Conservation (phyloP, 2,888 invertebrate species). For the Synergus itoensis region DNA sequence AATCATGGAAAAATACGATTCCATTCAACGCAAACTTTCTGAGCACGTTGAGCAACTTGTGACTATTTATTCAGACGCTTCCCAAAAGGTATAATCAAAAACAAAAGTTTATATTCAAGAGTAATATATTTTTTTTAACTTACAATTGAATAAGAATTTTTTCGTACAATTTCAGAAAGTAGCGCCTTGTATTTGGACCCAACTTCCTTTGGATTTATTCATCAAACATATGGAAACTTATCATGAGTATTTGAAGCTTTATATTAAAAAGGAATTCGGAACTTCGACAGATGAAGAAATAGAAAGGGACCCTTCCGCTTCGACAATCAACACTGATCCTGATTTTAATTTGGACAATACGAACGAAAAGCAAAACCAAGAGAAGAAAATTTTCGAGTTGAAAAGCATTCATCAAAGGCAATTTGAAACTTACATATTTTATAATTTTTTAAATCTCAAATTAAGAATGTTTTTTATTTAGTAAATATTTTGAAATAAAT, state of each 20-base stretch:
- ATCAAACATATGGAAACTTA: constrained; percentile 71
- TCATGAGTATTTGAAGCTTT: constrained; percentile 65
- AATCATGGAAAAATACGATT: constrained; percentile 61
- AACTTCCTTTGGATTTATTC: constrained; percentile 71
- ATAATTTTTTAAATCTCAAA: constrained; percentile 9
- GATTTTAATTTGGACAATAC: constrained; percentile 58
- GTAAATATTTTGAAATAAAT: background rate
- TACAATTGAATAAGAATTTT: background rate
- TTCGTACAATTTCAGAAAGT: constrained; percentile 63
- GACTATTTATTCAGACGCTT: constrained; percentile 65
- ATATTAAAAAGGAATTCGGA: constrained; percentile 68
- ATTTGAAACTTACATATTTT: constrained; percentile 32
- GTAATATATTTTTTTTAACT: background rate
- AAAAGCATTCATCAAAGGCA: constrained; percentile 62
- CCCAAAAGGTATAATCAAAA: constrained; percentile 63
- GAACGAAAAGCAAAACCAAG: constrained; percentile 57
- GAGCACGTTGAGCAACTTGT: constrained; percentile 63
- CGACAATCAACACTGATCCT: constrained; percentile 52
- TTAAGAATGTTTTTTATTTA: too few species aligned
- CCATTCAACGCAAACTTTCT: constrained; percentile 59
- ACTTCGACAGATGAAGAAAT: constrained; percentile 45
- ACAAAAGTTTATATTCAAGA: background rate
- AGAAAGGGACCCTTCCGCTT: constrained; percentile 39
- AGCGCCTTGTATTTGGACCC: constrained; percentile 68
- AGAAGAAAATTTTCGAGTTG: constrained; percentile 62